Evolutionary conservation across 2,797 vertebrate genomes (phyloP), one percentile per base, ranked within the genome.

Genomic region (Podarcis lilfordi): DNA sequence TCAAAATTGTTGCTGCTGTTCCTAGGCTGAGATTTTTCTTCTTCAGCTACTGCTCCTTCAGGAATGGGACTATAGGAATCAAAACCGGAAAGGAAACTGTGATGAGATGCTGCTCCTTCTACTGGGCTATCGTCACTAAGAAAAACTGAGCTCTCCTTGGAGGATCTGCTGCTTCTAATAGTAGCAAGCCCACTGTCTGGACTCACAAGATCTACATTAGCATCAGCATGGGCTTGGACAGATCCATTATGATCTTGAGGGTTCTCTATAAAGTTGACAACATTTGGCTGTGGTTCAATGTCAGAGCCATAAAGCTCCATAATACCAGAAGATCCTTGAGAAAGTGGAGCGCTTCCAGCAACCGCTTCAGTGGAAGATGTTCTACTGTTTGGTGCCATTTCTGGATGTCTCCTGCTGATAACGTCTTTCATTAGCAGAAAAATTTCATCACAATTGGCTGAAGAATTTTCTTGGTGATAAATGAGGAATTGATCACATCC

Each of bases 301-400:
- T 99, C 98, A 85, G 98, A 98, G 76, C 98, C 97, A 74, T 99
- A 98, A 89, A 99, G 96, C 92, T 99, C 98, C 93, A 97, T 97
- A 90, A 99, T 98, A 69, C 98, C 98, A 9, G 98, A 99, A 35
- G 98, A 99, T 32, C 98, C 98, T 94, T 99, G 98, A 82, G 98
- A 99, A 92, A 98, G 98, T 17, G 98, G 98, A 61, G 98, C 98
- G 3, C 98, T 99, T 92, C 98, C 98, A 66, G 98, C 98, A 92
- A 99, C 98, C 2, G 98, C 98, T 94, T 99, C 98, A 0, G 98
- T 99, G 83, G 98, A 99, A 45, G 98, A 99, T 0, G 98, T 99
- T 95, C 98, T 97, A 88, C 98, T 99, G 94, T 98, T 98, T 83
- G 98, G 97, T 68, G 93, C 95, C 94, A 98, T 97, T 89, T 98